Conservation (phyloP, 2,888 invertebrate genomes). For the Malacosoma neustria region DNA sequence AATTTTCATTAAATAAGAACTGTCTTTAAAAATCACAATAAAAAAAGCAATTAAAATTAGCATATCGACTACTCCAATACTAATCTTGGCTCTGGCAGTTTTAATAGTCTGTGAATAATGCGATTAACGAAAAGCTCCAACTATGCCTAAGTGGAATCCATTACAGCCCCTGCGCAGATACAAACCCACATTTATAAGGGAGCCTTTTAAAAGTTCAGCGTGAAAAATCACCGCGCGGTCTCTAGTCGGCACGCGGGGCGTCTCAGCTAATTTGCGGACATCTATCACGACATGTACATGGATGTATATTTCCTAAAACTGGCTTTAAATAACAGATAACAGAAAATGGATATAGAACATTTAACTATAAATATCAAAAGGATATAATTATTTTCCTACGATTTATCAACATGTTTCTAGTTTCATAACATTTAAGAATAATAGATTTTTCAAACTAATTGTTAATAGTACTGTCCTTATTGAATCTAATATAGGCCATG, state of each 20-base stretch:
- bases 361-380: too few relatives aligned
- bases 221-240: constrained; percentile 38
- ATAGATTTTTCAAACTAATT: too few relatives aligned
- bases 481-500: too few relatives aligned
- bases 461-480: too few relatives aligned
- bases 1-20: neutral
- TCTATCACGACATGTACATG: constrained; percentile 29
- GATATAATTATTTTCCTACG: too few relatives aligned
- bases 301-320: constrained; percentile 15
- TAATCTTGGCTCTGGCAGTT: neutral
- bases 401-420: too few relatives aligned
- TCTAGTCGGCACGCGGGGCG: constrained; percentile 21
- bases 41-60: too few relatives aligned
- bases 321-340: too few relatives aligned
- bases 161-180: constrained; percentile 11
- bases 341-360: too few relatives aligned
- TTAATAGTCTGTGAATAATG: neutral
- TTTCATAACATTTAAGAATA: too few relatives aligned
- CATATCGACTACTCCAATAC: too few relatives aligned
- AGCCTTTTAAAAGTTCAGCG: constrained; percentile 45
- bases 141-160: neutral
- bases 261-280: constrained; percentile 45
- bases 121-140: neutral
- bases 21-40: neutral
- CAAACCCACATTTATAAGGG: constrained; percentile 24